Evolutionary conservation across 2,888 invertebrate species (phyloP), one percentile per base, ranked within the genome.

Genomic region (Dyspetes luteomarginatus): DNA sequence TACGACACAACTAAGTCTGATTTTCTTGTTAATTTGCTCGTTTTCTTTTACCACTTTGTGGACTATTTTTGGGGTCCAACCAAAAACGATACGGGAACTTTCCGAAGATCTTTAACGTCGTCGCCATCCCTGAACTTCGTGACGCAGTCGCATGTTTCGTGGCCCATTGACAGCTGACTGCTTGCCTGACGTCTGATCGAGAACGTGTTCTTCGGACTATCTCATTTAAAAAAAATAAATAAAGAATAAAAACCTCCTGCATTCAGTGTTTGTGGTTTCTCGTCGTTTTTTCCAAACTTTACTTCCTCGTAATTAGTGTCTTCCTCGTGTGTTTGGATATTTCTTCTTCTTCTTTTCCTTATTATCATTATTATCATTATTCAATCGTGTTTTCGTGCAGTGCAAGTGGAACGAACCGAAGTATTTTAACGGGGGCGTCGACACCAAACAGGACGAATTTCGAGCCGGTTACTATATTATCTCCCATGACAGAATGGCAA

Each of bases 401-500:
- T 17, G 7, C 12, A 28, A n/a, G 52, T 52, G 15, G 26, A 52
- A 68, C 58, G 58, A 28, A 3, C 68, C 43, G 19, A 52, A 56
- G 36, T 36, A 19, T n/a, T n/a, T 50, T 50, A 9, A 50, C 48
- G 58, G 75, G 74, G 60, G 75, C 75, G 75, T 75, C 75, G 67
- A 68, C 75, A 24, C 22, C 52, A 2, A 41, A 22, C 17, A 22
- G 24, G 48, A 48, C 58, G 17, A 55, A 36, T 45, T 24, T 69
- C 43, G n/a, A 50, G 43, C 68, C 62, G 76, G 76, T 30, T 69
- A 45, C 19, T 28, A 22, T 26, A 75, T n/a, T n/a, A n/a, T 75
- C 58, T 68, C 62, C 62, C 58, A 69, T 69, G 76, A 76, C 76
- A 76, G 76, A 68, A 76, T 76, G 76, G 76, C 55, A 64, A 76